phyloP scores from a whole-genome alignment of 1,140 invertebrate genomes.

The Drosophila mojavensis region DNA sequence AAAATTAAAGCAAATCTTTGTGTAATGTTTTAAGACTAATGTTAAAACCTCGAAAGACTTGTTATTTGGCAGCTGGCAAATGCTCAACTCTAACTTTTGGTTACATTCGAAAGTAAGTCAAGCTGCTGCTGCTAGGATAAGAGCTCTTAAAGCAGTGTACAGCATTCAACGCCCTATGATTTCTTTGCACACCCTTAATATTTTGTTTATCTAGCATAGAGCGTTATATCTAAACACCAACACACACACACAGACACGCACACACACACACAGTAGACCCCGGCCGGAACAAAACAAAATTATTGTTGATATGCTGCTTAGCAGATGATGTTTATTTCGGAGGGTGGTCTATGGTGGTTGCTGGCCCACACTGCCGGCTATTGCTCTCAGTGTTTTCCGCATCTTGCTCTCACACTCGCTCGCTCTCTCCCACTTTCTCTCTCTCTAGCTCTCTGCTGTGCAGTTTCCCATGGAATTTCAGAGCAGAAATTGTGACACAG shows the following conservation, averaged over 20 bases:
- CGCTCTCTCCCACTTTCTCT: conserved; percentile 34
- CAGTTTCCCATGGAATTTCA: conserved; percentile 69
- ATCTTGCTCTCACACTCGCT: conserved; percentile 26
- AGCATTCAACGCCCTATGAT: conserved; percentile 57
- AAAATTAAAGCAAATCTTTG: neutral
- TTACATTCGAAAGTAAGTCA: conserved; percentile 11
- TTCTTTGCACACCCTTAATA: conserved; percentile 66
- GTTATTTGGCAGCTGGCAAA: neutral
- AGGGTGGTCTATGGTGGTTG: conserved; percentile 25
- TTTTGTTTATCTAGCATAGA: conserved; percentile 75
- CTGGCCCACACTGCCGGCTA: conserved; percentile 46
- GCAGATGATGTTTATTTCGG: conserved; percentile 58
- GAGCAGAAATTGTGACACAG: conserved; percentile 76
- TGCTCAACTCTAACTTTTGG: neutral
- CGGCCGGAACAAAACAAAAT: conserved; percentile 64
- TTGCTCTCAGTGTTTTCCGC: conserved; percentile 18
- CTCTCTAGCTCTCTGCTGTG: conserved; percentile 34
- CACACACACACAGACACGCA: conserved; percentile 38
- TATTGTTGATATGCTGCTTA: conserved; percentile 65
- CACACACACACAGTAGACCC: conserved; percentile 1
- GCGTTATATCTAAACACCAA: conserved; percentile 35
- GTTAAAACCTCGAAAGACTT: too few relatives aligned
- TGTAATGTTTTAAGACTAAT: neutral
- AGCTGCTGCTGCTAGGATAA: conserved; percentile 7
- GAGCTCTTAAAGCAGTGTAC: conserved; percentile 43